phyloP scores from a whole-genome alignment of 2,113 vertebrate species.

The Glaucidium brasilianum region DNA sequence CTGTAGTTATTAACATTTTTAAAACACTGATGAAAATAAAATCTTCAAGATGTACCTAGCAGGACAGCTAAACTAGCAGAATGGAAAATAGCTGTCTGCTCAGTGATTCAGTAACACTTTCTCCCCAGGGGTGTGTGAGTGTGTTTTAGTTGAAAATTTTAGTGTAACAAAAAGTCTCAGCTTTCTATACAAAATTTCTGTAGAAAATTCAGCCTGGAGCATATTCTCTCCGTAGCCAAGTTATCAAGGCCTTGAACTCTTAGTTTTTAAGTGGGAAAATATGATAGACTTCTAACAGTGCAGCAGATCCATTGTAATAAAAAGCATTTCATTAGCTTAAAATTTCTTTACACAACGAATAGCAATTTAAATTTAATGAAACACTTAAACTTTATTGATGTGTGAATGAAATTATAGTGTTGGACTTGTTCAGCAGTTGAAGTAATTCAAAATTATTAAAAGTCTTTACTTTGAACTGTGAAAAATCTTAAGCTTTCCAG shows the following conservation, averaged over 20 bases:
- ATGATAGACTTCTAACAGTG: neutral
- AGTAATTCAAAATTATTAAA: slow-evolving; percentile 52
- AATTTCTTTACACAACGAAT: neutral
- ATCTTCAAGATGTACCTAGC: neutral
- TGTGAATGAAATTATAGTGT: slow-evolving; percentile 21
- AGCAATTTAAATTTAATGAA: slow-evolving; percentile 53
- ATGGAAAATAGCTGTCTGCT: neutral
- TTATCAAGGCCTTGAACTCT: slow-evolving; percentile 33
- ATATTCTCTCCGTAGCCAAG: neutral
- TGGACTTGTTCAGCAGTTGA: neutral
- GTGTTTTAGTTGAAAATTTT: neutral
- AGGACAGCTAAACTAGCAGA: neutral
- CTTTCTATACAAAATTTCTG: neutral
- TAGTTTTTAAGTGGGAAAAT: slow-evolving; percentile 20
- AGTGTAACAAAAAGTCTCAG: neutral
- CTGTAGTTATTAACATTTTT: neutral
- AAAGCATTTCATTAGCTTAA: slow-evolving; percentile 36
- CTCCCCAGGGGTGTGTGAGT: neutral
- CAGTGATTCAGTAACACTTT: neutral
- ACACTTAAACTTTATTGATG: slow-evolving; percentile 52
- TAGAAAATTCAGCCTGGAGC: slow-evolving; percentile 22
- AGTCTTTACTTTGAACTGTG: slow-evolving; percentile 58
- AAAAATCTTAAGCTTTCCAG: slow-evolving; percentile 47
- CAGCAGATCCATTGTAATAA: slow-evolving; percentile 13
- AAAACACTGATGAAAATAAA: neutral